Percentiles rank a stretch among this genome's conserved stretches.
Conservation (phyloP, 2,797 vertebrate genomes). For the Melanogrammus aeglefinus region DNA sequence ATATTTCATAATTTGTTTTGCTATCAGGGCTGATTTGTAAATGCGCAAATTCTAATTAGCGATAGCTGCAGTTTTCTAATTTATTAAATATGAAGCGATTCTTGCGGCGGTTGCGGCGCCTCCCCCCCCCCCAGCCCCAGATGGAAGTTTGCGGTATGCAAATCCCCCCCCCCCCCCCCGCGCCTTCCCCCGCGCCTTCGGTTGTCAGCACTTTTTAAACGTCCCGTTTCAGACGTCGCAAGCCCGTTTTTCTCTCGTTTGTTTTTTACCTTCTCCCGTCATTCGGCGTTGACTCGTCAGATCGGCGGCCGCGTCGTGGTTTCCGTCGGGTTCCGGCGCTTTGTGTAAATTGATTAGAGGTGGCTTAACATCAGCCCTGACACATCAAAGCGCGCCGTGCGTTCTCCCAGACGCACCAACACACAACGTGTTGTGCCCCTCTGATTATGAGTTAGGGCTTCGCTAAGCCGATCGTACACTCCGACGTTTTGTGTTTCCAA, state of each 20-base stretch:
- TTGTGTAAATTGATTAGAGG: constrained; percentile 87
- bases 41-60: constrained; percentile 99
- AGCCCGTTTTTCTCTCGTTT: constrained; percentile 57
- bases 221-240: constrained; percentile 69
- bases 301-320: constrained; percentile 67
- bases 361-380: constrained; percentile 79
- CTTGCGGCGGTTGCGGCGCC: constrained; percentile 79
- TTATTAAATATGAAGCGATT: constrained; percentile 99
- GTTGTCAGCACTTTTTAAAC: constrained; percentile 87
- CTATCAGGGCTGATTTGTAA: constrained; percentile 99
- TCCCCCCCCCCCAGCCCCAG: constrained; percentile 81
- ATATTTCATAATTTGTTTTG: constrained; percentile 99
- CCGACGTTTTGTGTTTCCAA: neutral
- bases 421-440: neutral
- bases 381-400: constrained; percentile 67
- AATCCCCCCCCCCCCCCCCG: constrained; percentile 69
- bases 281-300: constrained; percentile 89
- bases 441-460: neutral
- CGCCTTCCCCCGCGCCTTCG: constrained; percentile 74
- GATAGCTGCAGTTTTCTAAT: constrained; percentile 91
- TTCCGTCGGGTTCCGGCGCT: constrained; percentile 75
- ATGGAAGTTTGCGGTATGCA: constrained; percentile 95
- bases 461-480: neutral
- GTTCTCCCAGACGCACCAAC: constrained; percentile 66
- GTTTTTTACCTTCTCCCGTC: constrained; percentile 75